Evolutionary conservation across 2,888 invertebrate species (phyloP).

Genomic region (Drosophila anceps): DNA sequence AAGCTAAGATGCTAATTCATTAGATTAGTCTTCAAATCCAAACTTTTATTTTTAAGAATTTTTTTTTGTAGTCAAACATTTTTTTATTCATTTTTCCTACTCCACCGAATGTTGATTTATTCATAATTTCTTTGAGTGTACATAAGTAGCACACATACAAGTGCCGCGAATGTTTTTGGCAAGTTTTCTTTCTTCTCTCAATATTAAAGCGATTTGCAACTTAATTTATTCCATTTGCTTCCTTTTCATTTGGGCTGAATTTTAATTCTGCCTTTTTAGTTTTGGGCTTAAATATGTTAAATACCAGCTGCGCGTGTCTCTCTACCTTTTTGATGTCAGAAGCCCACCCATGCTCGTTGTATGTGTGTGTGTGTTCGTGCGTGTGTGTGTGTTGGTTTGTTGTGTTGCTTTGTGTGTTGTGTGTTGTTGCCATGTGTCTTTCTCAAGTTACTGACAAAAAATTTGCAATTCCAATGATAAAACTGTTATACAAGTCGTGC

Average conservation of each 20-base stretch:
- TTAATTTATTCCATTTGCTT: constrained; percentile 69
- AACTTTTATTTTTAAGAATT: background rate
- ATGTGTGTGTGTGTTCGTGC: constrained; percentile 26
- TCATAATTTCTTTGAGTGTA: constrained; percentile 4
- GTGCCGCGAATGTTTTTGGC: background rate
- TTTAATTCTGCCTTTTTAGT: constrained; percentile 65
- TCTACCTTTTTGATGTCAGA: constrained; percentile 57
- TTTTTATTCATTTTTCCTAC: background rate
- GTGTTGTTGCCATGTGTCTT: constrained; percentile 39
- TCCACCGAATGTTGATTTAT: background rate
- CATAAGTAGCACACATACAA: constrained; percentile 7
- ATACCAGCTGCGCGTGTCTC: constrained; percentile 54
- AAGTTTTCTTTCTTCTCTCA: constrained; percentile 11
- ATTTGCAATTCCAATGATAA: constrained; percentile 75
- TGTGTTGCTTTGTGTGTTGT: constrained; percentile 35
- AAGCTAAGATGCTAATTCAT: too few species aligned
- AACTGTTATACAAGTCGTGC: constrained; percentile 65
- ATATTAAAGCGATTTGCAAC: constrained; percentile 71
- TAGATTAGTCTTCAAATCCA: too few species aligned
- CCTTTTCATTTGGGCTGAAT: constrained; percentile 60
- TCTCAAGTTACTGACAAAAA: constrained; percentile 43
- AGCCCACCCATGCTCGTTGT: background rate
- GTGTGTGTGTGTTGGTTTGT: constrained; percentile 26
- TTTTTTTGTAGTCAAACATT: accelerated
- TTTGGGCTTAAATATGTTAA: constrained; percentile 70